Evolutionary conservation across 1,140 invertebrate species (phyloP), one percentile per base, ranked within the genome.

Genomic region (Cylas formicarius): DNA sequence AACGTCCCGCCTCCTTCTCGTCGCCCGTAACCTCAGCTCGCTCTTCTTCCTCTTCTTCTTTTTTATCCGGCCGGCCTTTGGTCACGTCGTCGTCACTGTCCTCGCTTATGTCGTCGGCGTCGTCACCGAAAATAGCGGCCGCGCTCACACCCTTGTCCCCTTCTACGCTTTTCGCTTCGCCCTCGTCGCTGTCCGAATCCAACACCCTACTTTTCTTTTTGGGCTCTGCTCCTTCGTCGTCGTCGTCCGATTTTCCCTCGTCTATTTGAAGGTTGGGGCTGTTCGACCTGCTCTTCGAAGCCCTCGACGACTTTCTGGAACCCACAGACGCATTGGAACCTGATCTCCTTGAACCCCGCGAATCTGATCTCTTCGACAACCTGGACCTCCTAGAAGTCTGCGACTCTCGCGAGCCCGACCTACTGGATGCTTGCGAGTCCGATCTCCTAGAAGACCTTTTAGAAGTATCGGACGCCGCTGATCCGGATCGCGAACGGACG

Each of bases 51-150:
- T 49, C 4, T 50, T 84, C 63, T 62, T 18, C 61, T 22, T 72
- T 65, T 37, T 62, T 59, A 16, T 60, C 62, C 40, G 33, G 53
- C 24, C 39, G 47, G 21, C 31, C 49, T 64, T 55, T 71, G 44
- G 74, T 75, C 8, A 70, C 68, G 10, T 76, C 82, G 46, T 86
- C 80, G 49, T 86, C 84, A 27, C 85, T 81, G 38, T 85, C 83
- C 18, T 77, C 77, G 65, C 87, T 93, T 13, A 94, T 93, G 60
- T 94, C 90, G 55, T 86, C 88, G 18, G 89, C 90, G 69, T 64
- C 90, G 69, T 64, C 90, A 26, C 91, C 92, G 70, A 96, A 96
- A 16, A 97, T 70, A 26, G 88, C 88, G 47, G 84, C 80, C 5
- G 86, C 86, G 26, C 78, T 80, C 67, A 65, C 32, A 56, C 37